These are phyloP conservation scores for Patagioenas fasciata DNA, from an alignment of 2,113 vertebrate species.

Conservation along the genomic window DNA sequence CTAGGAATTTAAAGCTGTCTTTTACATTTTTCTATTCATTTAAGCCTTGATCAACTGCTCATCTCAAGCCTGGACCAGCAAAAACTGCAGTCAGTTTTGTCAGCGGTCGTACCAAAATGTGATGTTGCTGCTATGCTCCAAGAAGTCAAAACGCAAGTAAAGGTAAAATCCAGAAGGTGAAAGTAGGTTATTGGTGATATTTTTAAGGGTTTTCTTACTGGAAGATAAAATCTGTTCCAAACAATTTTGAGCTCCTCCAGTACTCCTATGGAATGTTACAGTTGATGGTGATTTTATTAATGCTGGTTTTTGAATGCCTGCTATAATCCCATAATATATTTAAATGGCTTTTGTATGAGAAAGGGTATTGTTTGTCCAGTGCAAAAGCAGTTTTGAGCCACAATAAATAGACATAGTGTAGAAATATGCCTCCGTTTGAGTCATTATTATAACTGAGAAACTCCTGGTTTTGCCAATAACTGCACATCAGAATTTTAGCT, in stretches of 20 bases:
- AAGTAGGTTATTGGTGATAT: background rate
- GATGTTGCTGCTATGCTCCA: constrained; percentile 77
- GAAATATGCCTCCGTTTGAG: background rate
- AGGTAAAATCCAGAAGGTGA: constrained; percentile 77
- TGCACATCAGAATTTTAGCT: background rate
- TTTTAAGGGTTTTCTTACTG: background rate
- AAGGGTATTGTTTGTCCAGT: background rate
- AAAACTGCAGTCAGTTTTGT: constrained; percentile 80
- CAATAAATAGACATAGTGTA: background rate
- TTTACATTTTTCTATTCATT: background rate
- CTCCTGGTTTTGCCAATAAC: background rate
- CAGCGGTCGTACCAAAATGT: constrained; percentile 68
- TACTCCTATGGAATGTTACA: background rate
- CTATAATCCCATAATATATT: background rate
- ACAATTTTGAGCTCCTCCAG: background rate
- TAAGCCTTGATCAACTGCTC: constrained; percentile 83
- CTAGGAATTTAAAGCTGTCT: background rate
- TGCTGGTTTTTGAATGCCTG: background rate
- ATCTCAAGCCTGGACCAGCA: constrained; percentile 77
- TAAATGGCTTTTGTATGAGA: background rate
- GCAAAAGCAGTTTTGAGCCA: background rate
- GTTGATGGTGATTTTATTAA: background rate
- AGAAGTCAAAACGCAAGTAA: constrained; percentile 77
- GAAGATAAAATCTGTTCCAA: background rate
- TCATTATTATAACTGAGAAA: background rate